Evolutionary conservation across 1,140 invertebrate species (phyloP), one percentile per base, ranked within the genome.

Genomic region (Drosophila ananassae): DNA sequence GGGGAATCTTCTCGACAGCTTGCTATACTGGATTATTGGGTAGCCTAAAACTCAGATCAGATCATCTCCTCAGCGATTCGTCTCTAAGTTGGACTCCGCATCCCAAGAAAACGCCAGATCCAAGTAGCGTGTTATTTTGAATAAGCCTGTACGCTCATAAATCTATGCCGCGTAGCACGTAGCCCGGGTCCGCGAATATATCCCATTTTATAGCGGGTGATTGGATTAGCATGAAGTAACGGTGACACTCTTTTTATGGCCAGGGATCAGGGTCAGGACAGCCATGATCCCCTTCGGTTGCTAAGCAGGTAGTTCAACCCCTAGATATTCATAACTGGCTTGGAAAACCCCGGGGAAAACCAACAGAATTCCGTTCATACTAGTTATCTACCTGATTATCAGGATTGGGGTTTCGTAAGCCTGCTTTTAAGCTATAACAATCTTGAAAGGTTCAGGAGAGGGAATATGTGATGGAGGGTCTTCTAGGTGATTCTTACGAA

Each of bases 321-420:
- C 21, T 8, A 58, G 59, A 68, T 85, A 90, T 85, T 90, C 81
- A 89, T 73, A 71, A 77, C 46, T 55, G 28, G 17, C 12, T 13
- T 77, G 87, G 85, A 90, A 90, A 90, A 87, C 75, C 85, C 85
- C 67, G 30, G 85, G 85, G 58, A 90, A 90, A 90, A 58, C 87
- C 85, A 47, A 25, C n/a, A 24, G 24, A 28, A 46, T 73, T 71
- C 62, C 87, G 73, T 90, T 90, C 85, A 89, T 79, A 24, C n/a
- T 2, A 8, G 10, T 48, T 12, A 30, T 9, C 53, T 82, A 82
- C 82, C 82, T 85, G 59, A 12, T n/a, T 10, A 24, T 39, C 28
- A 22, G 46, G 22, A 62, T 71, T 55, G 66, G 51, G 63, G 47
- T 22, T 32, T 7, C 7, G 10, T 7, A 48, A 44, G 28, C 6